These are phyloP conservation scores for Yponomeuta plumbellus DNA, from an alignment of 2,888 invertebrate species.

Conservation along the genomic window DNA sequence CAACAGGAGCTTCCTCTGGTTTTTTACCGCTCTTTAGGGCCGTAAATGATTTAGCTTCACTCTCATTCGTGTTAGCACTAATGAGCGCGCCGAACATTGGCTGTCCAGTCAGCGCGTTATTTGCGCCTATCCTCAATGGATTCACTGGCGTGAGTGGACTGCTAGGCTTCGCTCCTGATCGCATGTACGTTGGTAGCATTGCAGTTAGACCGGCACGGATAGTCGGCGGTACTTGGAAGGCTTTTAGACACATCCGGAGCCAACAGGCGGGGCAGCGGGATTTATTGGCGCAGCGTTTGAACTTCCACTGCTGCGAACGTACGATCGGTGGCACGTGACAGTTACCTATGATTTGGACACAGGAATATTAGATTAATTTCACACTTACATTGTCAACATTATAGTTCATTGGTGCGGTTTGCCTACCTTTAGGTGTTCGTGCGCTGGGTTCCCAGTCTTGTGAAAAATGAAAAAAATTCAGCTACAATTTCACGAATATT, in stretches of 20 bases:
- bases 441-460: background rate
- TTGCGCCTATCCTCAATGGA: slow-evolving; percentile 47
- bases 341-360: slow-evolving; percentile 64
- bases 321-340: slow-evolving; percentile 84
- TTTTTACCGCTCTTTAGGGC: slow-evolving; percentile 52
- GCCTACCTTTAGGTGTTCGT: background rate
- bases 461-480: background rate
- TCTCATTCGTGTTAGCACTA: slow-evolving; percentile 32
- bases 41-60: slow-evolving; percentile 56
- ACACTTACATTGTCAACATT: too few relatives aligned
- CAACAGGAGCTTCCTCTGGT: slow-evolving; percentile 42
- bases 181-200: slow-evolving; percentile 82
- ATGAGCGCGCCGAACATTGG: slow-evolving; percentile 46
- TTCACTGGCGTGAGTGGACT: slow-evolving; percentile 45
- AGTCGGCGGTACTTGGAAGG: slow-evolving; percentile 84
- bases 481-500: background rate
- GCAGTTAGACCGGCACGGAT: slow-evolving; percentile 81
- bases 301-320: slow-evolving; percentile 82
- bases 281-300: slow-evolving; percentile 81
- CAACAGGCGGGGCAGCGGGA: slow-evolving; percentile 91
- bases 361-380: background rate
- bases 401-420: background rate
- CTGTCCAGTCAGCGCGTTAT: slow-evolving; percentile 37
- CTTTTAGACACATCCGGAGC: slow-evolving; percentile 88
- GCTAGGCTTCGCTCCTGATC: slow-evolving; percentile 45